phyloP scores from a whole-genome alignment of 2,888 invertebrate species.

The Acleris sparsana region DNA sequence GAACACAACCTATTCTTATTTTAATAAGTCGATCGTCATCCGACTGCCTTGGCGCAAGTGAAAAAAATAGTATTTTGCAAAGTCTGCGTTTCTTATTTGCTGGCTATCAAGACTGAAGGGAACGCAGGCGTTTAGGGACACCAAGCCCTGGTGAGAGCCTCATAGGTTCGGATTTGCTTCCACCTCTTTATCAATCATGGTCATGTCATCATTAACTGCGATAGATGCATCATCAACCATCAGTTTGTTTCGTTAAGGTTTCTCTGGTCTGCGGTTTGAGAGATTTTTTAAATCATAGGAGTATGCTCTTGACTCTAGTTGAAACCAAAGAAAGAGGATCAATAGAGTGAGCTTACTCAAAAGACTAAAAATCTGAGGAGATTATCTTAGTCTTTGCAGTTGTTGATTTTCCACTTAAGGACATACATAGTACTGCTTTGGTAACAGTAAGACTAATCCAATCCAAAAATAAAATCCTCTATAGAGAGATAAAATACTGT shows the following conservation, averaged over 20 bases:
- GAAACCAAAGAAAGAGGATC: no score
- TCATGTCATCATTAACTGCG: constrained; percentile 51
- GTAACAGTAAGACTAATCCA: no score
- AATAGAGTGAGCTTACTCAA: no score
- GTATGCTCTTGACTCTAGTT: no score
- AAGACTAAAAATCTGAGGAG: no score
- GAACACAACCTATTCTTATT: constrained; percentile 53
- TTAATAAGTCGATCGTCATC: constrained; percentile 49
- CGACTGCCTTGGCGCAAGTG: constrained; percentile 57
- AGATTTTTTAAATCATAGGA: background rate
- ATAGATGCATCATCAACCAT: constrained; percentile 44
- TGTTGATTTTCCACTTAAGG: no score
- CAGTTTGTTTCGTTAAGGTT: constrained; percentile 16
- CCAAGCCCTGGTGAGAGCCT: constrained; percentile 84
- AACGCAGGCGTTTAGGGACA: constrained; percentile 83
- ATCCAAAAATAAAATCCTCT: no score
- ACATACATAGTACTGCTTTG: no score
- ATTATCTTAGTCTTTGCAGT: no score
- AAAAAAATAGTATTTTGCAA: constrained; percentile 79
- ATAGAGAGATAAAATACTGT: no score
- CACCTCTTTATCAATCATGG: constrained; percentile 59
- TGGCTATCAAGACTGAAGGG: constrained; percentile 82
- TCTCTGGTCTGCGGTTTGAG: background rate
- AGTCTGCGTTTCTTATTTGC: constrained; percentile 82
- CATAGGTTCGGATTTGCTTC: constrained; percentile 82